phyloP scores from a whole-genome alignment of 2,888 invertebrate genomes.

The Noctua janthina region DNA sequence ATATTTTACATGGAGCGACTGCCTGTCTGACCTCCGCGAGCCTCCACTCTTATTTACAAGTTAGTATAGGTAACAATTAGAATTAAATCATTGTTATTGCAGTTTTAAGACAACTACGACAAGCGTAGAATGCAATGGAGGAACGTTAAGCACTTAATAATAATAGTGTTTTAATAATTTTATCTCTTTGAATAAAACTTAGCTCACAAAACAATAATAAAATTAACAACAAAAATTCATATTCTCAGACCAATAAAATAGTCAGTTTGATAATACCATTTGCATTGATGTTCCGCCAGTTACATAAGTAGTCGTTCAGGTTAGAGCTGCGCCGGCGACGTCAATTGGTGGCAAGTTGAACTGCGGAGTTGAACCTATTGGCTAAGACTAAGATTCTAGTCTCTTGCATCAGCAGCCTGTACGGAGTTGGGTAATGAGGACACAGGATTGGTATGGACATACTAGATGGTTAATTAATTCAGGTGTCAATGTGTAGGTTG shows the following conservation, averaged over 20 bases:
- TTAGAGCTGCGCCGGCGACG: constrained; percentile 41
- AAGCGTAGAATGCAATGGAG: neutral
- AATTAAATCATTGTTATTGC: constrained; percentile 8
- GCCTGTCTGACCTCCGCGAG: too few species aligned
- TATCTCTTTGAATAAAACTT: neutral
- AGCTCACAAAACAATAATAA: constrained; percentile 7
- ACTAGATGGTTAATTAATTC: constrained; percentile 13
- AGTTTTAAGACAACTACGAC: neutral
- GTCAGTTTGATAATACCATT: constrained; percentile 31
- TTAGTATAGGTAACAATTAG: neutral
- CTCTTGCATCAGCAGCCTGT: constrained; percentile 47
- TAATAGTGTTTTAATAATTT: neutral
- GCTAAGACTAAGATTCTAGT: constrained; percentile 59
- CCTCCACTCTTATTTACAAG: neutral
- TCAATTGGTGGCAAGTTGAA: constrained; percentile 48
- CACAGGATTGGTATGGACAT: neutral
- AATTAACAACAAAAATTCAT: neutral
- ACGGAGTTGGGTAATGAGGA: constrained; percentile 46
- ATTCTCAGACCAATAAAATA: constrained; percentile 27
- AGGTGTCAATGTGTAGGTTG: neutral
- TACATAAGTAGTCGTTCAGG: constrained; percentile 62
- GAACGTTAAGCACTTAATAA: constrained; percentile 16
- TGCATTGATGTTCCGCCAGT: constrained; percentile 49
- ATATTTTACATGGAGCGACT: too few species aligned
- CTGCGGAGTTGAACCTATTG: constrained; percentile 56